Conservation (phyloP, 2,113 vertebrate species). For the Paraplagusia blochii region DNA sequence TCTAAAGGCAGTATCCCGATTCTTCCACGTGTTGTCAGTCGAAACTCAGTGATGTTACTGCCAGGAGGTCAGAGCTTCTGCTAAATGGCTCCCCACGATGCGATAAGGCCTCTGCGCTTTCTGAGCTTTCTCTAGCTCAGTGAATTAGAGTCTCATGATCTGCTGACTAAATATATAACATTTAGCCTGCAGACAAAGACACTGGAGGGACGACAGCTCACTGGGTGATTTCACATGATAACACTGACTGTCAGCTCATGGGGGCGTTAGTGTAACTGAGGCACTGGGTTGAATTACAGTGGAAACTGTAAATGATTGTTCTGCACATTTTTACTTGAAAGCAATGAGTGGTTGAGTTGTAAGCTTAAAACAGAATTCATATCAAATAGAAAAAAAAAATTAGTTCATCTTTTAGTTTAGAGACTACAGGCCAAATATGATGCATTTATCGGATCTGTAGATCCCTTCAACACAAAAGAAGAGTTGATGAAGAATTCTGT, state of each 20-base stretch:
- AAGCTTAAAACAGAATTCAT: too few relatives aligned
- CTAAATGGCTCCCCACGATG: slow-evolving; percentile 11
- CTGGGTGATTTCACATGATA: neutral
- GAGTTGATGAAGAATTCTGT: too few relatives aligned
- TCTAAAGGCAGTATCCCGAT: neutral
- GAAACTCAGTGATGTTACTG: slow-evolving; percentile 18
- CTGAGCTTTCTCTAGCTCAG: slow-evolving; percentile 38
- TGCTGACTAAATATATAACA: slow-evolving; percentile 45
- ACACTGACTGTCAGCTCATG: neutral
- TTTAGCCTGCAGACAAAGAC: slow-evolving; percentile 22
- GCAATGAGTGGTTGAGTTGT: too few relatives aligned
- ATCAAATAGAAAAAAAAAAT: too few relatives aligned
- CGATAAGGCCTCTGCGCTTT: slow-evolving; percentile 29
- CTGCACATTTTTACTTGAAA: too few relatives aligned
- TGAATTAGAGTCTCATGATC: slow-evolving; percentile 63
- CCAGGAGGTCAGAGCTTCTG: slow-evolving; percentile 19
- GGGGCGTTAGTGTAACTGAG: too few relatives aligned
- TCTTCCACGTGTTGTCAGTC: neutral
- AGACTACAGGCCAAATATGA: too few relatives aligned
- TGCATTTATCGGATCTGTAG: too few relatives aligned
- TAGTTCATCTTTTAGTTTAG: too few relatives aligned
- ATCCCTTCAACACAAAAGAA: too few relatives aligned
- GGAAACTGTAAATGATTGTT: too few relatives aligned
- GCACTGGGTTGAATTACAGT: too few relatives aligned
- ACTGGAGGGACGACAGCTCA: slow-evolving; percentile 8